Conservation (phyloP, 2,113 vertebrate species). For the Poecilia latipinna region DNA sequence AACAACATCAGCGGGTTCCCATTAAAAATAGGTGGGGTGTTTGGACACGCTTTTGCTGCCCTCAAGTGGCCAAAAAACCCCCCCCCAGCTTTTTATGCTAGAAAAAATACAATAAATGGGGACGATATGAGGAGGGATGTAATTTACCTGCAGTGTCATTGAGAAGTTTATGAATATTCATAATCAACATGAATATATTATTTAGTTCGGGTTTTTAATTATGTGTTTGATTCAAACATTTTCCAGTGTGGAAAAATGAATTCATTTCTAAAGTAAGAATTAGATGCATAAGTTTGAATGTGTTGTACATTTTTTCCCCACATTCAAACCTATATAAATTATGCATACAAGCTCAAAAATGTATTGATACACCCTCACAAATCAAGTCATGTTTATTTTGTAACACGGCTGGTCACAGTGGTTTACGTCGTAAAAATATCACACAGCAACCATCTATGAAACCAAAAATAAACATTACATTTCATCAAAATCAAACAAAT, state of each 20-base stretch:
- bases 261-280: neutral
- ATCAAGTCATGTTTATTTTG: no score
- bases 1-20: no score
- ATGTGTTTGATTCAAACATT: no score
- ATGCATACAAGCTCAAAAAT: neutral
- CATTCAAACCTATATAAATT: neutral
- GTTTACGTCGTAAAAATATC: no score
- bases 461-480: no score
- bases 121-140: neutral
- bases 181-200: no score
- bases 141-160: neutral
- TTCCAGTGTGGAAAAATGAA: neutral
- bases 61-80: slow-evolving; percentile 3
- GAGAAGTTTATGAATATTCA: no score
- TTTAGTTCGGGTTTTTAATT: no score
- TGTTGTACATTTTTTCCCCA: neutral
- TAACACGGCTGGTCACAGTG: no score
- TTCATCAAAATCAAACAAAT: no score
- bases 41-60: neutral
- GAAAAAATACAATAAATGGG: neutral
- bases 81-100: no score
- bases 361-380: neutral
- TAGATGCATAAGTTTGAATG: neutral
- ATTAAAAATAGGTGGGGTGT: neutral
- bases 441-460: no score